Evolutionary conservation across 2,113 vertebrate species (phyloP).

Genomic region (Upupa epops): DNA sequence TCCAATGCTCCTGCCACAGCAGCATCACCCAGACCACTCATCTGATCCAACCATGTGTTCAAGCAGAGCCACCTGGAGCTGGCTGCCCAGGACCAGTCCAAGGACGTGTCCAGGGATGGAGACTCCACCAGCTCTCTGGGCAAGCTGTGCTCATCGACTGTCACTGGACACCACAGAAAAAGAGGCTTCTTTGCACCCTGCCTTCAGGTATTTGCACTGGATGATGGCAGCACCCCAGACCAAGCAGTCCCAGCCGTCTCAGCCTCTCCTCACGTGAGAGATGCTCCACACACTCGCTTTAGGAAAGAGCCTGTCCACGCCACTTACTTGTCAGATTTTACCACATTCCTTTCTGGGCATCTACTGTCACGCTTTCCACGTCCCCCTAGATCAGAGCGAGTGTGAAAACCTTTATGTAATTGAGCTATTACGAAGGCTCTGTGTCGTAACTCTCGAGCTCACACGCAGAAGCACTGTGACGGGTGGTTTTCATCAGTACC

Average conservation of each 20-base stretch:
- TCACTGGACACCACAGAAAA: not conserved
- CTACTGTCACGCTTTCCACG: not conserved
- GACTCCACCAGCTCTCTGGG: not conserved
- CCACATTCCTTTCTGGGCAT: not conserved
- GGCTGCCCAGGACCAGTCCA: not conserved
- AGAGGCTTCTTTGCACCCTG: not conserved
- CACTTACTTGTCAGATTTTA: not conserved
- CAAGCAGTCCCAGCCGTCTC: not conserved
- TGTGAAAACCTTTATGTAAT: not conserved
- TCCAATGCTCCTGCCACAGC: no score
- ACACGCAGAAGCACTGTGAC: no score
- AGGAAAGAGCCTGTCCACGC: accelerated
- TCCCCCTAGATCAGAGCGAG: not conserved
- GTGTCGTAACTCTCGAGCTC: constrained; percentile 6
- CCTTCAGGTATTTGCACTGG: not conserved
- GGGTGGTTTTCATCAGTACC: constrained; percentile 28
- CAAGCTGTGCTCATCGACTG: not conserved
- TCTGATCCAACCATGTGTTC: not conserved
- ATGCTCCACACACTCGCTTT: not conserved
- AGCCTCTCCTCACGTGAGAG: not conserved
- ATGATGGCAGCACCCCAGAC: not conserved
- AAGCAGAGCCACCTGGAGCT: not conserved
- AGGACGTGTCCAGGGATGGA: not conserved
- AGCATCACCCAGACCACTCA: no score
- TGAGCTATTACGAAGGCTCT: constrained; percentile 7